phyloP scores from a whole-genome alignment of 2,888 invertebrate species.

The Dasypogon diadema region DNA sequence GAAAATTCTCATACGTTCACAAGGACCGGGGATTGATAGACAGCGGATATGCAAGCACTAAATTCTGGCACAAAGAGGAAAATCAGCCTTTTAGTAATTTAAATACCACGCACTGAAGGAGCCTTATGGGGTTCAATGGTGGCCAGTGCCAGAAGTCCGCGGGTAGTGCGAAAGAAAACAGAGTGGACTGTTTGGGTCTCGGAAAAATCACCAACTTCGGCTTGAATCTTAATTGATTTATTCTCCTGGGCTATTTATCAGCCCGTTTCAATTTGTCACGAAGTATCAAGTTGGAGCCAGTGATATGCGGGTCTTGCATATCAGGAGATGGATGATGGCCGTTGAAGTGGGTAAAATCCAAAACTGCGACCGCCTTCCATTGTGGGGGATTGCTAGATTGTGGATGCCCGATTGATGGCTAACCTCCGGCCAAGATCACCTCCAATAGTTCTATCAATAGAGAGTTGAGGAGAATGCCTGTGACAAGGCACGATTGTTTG shows the following conservation, averaged over 20 bases:
- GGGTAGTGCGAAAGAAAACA: neutral
- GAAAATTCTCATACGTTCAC: neutral
- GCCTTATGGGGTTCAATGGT: neutral
- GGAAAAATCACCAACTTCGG: neutral
- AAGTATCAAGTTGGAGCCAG: neutral
- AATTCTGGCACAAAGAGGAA: slow-evolving; percentile 35
- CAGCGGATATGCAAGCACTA: slow-evolving; percentile 28
- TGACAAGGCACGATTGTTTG: too few relatives aligned
- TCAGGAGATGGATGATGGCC: slow-evolving; percentile 7
- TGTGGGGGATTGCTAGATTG: slow-evolving; percentile 8
- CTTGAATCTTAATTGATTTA: slow-evolving; percentile 38
- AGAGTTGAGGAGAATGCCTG: neutral
- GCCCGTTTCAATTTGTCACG: slow-evolving; percentile 38
- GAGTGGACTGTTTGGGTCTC: neutral
- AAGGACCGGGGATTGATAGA: slow-evolving; percentile 25
- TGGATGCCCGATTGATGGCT: slow-evolving; percentile 3
- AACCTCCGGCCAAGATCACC: slow-evolving; percentile 12
- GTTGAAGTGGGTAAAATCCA: neutral
- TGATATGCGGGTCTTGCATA: neutral
- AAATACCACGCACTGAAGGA: slow-evolving; percentile 35
- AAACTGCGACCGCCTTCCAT: slow-evolving; percentile 27
- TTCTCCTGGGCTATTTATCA: slow-evolving; percentile 25
- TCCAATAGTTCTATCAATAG: slow-evolving; percentile 2
- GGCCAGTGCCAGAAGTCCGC: neutral
- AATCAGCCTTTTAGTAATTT: slow-evolving; percentile 20